A percentile compares a stretch with the other conserved stretches of the same genome.
Evolutionary conservation across 2,797 vertebrate genomes (phyloP).

Genomic region (Acanthopagrus latus): DNA sequence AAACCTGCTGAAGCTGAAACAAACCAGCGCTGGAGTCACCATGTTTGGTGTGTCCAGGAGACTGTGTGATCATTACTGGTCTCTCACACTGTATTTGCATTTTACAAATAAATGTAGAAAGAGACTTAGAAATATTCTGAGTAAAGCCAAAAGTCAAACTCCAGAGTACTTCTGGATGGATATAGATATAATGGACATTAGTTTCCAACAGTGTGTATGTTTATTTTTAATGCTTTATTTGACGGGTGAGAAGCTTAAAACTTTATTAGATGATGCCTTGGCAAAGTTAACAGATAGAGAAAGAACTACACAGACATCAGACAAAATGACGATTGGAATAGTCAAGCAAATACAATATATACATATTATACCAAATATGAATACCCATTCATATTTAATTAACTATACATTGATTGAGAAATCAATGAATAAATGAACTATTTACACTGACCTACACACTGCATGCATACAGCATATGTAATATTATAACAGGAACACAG

Average conservation of each 20-base stretch:
- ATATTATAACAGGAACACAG: no score
- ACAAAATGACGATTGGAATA: neutral
- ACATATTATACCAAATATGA: no score
- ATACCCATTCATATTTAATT: no score
- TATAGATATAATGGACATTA: neutral
- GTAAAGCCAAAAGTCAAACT: no score
- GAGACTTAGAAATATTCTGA: neutral
- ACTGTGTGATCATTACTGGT: neutral
- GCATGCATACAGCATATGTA: no score
- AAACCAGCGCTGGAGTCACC: conserved; percentile 26
- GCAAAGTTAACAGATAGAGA: neutral
- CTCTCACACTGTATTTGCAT: neutral
- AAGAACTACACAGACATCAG: neutral
- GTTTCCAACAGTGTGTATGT: neutral
- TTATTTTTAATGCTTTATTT: neutral
- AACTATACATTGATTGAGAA: no score
- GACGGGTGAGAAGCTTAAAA: neutral
- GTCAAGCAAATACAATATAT: no score
- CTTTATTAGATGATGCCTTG: neutral
- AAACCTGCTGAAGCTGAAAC: conserved; percentile 30
- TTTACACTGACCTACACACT: no score
- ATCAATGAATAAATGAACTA: no score
- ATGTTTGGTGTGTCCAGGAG: conserved; percentile 34
- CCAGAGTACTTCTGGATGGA: no score
- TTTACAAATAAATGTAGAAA: no score